Conservation (phyloP, 2,797 vertebrate species). For the Apodemus agrarius region DNA sequence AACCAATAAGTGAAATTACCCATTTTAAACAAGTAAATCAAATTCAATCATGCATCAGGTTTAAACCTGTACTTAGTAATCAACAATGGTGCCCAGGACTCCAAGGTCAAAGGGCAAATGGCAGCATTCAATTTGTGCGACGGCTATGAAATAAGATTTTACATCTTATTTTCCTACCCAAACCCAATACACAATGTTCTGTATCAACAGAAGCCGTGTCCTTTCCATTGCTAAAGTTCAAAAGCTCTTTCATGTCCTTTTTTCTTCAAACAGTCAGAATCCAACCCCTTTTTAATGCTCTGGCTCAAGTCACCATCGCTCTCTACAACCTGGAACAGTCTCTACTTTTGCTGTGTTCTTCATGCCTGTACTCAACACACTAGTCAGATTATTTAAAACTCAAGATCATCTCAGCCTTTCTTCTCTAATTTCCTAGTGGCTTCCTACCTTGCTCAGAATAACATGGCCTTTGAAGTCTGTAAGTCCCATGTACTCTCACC, state of each 20-base stretch:
- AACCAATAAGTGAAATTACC: neutral
- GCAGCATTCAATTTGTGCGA: neutral
- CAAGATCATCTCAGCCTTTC: neutral
- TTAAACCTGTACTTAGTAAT: neutral
- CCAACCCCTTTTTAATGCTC: neutral
- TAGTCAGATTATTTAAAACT: neutral
- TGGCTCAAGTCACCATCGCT: neutral
- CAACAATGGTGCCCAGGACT: neutral
- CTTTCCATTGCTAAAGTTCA: neutral
- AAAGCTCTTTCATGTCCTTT: neutral
- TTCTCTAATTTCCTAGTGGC: neutral
- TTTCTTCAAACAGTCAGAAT: neutral
- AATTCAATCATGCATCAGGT: neutral
- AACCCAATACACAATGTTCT: neutral
- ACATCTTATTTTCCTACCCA: neutral
- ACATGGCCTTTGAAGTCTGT: neutral
- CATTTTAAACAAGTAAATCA: constrained; percentile 34
- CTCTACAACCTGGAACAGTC: neutral
- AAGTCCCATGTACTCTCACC: neutral
- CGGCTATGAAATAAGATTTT: neutral
- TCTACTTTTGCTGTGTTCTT: neutral
- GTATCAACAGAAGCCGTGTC: neutral
- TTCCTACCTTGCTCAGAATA: neutral
- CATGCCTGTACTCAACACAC: neutral
- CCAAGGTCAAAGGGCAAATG: neutral